Evolutionary conservation across 2,888 invertebrate species (phyloP).

Genomic region (Nowickia ferox): DNA sequence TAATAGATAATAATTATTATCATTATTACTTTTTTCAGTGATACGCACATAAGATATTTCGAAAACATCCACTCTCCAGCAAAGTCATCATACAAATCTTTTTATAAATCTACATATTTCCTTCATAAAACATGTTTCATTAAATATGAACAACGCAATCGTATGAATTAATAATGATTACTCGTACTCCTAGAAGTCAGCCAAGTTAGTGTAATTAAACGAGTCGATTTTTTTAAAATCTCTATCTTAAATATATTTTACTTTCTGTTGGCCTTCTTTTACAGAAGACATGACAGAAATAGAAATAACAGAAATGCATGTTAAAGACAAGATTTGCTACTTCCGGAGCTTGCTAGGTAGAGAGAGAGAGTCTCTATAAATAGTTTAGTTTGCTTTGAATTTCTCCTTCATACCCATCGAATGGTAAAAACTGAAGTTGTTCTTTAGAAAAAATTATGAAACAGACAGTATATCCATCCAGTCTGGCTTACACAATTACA

Average conservation of each 20-base stretch:
- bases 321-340: slow-evolving; percentile 67
- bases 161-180: slow-evolving; percentile 22
- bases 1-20: no score
- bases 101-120: slow-evolving; percentile 56
- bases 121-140: slow-evolving; percentile 56
- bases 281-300: slow-evolving; percentile 46
- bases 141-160: slow-evolving; percentile 26
- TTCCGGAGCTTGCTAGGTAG: slow-evolving; percentile 64
- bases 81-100: slow-evolving; percentile 10
- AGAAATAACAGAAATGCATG: slow-evolving; percentile 51
- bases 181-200: slow-evolving; percentile 32
- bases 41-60: slow-evolving; percentile 5
- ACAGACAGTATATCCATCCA: slow-evolving; percentile 49
- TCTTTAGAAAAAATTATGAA: slow-evolving; percentile 41
- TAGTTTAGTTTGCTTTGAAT: slow-evolving; percentile 37
- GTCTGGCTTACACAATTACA: background rate
- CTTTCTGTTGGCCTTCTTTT: slow-evolving; percentile 20
- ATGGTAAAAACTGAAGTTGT: slow-evolving; percentile 15
- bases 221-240: slow-evolving; percentile 34
- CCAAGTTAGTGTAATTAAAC: slow-evolving; percentile 41
- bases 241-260: slow-evolving; percentile 36
- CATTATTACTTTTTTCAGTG: background rate
- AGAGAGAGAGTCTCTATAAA: slow-evolving; percentile 23
- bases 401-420: background rate
- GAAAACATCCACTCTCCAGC: slow-evolving; percentile 43